phyloP scores from a whole-genome alignment of 1,140 invertebrate genomes.

The Antheraea pernyi region DNA sequence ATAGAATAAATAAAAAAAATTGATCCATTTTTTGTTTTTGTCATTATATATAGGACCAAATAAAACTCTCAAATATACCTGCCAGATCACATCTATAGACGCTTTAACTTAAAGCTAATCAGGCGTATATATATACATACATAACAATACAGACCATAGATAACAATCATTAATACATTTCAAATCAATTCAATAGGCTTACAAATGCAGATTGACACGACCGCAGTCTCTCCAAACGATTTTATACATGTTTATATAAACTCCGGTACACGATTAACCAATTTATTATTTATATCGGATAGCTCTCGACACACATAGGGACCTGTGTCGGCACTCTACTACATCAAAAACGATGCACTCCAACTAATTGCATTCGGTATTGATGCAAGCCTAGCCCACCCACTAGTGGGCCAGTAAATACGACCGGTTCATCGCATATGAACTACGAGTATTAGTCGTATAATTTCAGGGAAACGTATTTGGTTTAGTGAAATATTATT shows the following conservation, averaged over 20 bases:
- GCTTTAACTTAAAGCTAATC: too few relatives aligned
- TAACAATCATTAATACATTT: too few relatives aligned
- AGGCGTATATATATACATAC: too few relatives aligned
- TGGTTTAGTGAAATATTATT: neutral
- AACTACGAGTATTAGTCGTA: conserved; percentile 28
- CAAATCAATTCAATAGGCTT: neutral
- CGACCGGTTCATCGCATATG: conserved; percentile 12
- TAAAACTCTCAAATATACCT: too few relatives aligned
- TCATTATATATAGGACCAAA: too few relatives aligned
- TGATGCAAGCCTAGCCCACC: conserved; percentile 50
- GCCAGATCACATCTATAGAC: too few relatives aligned
- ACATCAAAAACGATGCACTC: conserved; percentile 76
- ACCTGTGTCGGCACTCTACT: conserved; percentile 48
- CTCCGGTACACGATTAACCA: conserved; percentile 27
- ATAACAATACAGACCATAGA: too few relatives aligned
- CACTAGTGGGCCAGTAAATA: conserved; percentile 11
- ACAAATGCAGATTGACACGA: conserved; percentile 8
- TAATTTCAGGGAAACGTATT: conserved; percentile 18
- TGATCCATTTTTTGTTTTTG: too few relatives aligned
- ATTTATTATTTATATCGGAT: conserved; percentile 52
- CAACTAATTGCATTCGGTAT: conserved; percentile 74
- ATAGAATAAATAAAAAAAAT: too few relatives aligned
- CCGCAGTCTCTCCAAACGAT: conserved; percentile 16
- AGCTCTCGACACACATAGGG: conserved; percentile 43
- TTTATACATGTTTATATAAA: conserved; percentile 20